Conservation (phyloP, 2,888 invertebrate genomes). For the Platycheirus rosarum region DNA sequence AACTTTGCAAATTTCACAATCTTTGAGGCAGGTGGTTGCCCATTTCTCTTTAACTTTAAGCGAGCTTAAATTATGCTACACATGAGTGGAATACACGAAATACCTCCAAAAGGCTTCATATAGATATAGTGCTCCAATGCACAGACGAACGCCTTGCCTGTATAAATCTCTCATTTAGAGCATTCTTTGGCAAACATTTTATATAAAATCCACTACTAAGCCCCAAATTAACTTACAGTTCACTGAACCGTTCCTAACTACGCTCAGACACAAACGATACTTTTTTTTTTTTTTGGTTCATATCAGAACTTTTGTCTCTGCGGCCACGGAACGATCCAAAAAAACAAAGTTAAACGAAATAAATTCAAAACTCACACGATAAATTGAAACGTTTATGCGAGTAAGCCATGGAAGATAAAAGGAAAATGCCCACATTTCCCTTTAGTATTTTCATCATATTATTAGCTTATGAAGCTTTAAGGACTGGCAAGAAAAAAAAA, state of each 20-base stretch:
- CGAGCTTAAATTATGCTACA: too few relatives aligned
- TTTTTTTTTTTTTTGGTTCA: background rate
- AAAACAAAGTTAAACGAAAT: slow-evolving; percentile 5
- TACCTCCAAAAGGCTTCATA: too few relatives aligned
- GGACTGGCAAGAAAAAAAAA: slow-evolving; percentile 30
- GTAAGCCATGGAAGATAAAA: slow-evolving; percentile 47
- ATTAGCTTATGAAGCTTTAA: slow-evolving; percentile 53
- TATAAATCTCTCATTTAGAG: too few relatives aligned
- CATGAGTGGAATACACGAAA: too few relatives aligned
- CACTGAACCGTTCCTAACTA: slow-evolving; percentile 26
- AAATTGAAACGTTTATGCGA: slow-evolving; percentile 65
- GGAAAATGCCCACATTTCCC: slow-evolving; percentile 45
- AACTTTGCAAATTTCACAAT: too few relatives aligned
- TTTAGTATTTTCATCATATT: slow-evolving; percentile 29
- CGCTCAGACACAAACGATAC: slow-evolving; percentile 11
- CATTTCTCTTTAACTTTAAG: too few relatives aligned
- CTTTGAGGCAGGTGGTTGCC: too few relatives aligned
- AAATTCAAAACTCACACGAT: slow-evolving; percentile 51
- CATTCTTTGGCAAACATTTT: background rate
- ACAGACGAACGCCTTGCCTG: too few relatives aligned
- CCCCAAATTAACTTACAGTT: slow-evolving; percentile 18
- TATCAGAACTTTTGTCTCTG: slow-evolving; percentile 6
- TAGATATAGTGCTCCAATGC: too few relatives aligned
- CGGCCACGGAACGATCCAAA: background rate
- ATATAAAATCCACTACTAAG: slow-evolving; percentile 10